Evolutionary conservation across 1,140 invertebrate genomes (phyloP), one percentile per base, ranked within the genome.

Genomic region (Rhagoletis zephyria): DNA sequence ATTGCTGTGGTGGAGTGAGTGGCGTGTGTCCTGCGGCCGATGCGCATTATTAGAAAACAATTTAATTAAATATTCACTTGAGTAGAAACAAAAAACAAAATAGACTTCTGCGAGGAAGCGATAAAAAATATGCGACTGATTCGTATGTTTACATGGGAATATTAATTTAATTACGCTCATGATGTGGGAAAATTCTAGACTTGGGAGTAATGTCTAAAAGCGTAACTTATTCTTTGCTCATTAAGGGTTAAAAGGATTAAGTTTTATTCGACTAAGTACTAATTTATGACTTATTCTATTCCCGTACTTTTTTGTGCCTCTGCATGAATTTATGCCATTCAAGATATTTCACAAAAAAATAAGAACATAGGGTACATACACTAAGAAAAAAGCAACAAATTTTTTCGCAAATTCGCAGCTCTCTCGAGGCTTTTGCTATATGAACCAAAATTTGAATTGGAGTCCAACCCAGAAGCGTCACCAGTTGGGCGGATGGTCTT

Each of bases 31-130:
- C 61, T 64, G 48, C 86, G 67, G 51, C 48, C 48, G n/a, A 60
- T 64, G 60, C 70, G 12, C 89, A 90, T 92, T 92, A 91, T 91
- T 91, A 90, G 91, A 91, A 91, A 91, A 91, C 91, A 91, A 91
- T 91, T 91, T 91, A 91, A 91, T 91, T 91, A 91, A 91, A 91
- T 92, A 91, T 91, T 91, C 91, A 92, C 91, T 91, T 90, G 91
- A 92, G 92, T 77, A 89, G 88, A 88, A 88, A 89, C 3, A 30
- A 0, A 0, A 30, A 30, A 81, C n/a, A 81, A 81, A 81, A 81
- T 56, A 81, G 45, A 81, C 74, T 56, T 56, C 45, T 56, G 45
- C n/a, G 45, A 10, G 16, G 48, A 42, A n/a, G 16, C 74, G 74
- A 81, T 81, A 81, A 56, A 81, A 19, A 81, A 81, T 81, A 48